Conservation (phyloP, 2,113 vertebrate genomes). For the Dasypus novemcinctus region DNA sequence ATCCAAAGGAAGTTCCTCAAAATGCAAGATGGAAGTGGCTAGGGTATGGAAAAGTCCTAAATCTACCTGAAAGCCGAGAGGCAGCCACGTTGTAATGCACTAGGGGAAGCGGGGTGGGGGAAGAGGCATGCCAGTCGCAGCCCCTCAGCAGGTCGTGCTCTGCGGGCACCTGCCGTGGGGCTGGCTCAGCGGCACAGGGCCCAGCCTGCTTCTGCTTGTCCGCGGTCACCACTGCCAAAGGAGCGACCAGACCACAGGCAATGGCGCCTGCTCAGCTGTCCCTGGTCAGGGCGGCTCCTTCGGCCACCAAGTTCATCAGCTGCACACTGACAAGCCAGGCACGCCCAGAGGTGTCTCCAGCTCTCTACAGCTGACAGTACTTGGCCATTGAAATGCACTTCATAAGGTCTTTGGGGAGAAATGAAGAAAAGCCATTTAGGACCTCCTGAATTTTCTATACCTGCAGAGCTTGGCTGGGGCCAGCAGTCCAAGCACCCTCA, state of each 20-base stretch:
- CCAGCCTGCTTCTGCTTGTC: neutral
- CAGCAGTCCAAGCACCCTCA: fast-evolving
- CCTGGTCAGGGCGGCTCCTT: neutral
- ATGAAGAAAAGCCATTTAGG: neutral
- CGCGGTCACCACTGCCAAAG: too few species aligned
- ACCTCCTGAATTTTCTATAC: neutral
- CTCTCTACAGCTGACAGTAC: fast-evolving
- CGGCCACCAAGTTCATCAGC: fast-evolving
- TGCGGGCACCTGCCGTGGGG: fast-evolving
- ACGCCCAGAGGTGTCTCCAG: fast-evolving
- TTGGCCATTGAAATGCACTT: fast-evolving
- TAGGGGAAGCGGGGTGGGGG: fast-evolving
- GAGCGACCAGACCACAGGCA: neutral
- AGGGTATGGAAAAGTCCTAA: slow-evolving; percentile 38
- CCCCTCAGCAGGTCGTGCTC: fast-evolving
- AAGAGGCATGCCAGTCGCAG: fast-evolving
- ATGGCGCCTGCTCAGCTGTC: fast-evolving
- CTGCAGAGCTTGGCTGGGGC: neutral
- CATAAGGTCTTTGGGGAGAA: neutral
- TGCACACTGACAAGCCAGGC: fast-evolving
- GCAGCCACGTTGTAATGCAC: fast-evolving
- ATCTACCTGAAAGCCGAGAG: neutral
- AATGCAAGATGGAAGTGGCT: slow-evolving; percentile 49
- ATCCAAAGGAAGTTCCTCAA: slow-evolving; percentile 49
- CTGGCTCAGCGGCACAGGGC: fast-evolving